Evolutionary conservation across 2,113 vertebrate genomes (phyloP).

Genomic region (Tricholaema leucomelas): DNA sequence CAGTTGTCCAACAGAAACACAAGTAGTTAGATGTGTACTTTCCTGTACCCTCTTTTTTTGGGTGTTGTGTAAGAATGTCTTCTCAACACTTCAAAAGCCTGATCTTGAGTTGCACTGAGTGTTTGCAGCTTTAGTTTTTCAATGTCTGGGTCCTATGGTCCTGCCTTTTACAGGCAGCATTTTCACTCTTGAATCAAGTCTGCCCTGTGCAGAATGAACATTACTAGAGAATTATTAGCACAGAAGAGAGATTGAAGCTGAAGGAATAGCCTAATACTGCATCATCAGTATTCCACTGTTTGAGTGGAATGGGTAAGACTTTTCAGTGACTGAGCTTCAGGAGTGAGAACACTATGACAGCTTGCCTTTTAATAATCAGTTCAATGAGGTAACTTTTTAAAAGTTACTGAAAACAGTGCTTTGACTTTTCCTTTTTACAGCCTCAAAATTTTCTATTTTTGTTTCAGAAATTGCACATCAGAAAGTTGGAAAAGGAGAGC

Average conservation of each 20-base stretch:
- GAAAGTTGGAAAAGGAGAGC: conserved; percentile 83
- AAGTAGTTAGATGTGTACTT: not conserved
- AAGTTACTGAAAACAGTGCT: not conserved
- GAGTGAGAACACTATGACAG: not conserved
- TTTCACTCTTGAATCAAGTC: not conserved
- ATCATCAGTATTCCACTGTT: not conserved
- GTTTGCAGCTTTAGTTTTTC: not conserved
- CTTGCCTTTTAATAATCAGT: not conserved
- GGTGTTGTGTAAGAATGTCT: not conserved
- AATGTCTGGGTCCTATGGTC: not conserved
- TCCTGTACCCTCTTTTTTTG: not conserved
- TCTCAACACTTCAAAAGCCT: not conserved
- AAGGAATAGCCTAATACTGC: not conserved
- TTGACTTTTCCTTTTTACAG: not conserved
- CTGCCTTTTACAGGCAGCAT: not conserved
- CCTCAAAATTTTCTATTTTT: not conserved
- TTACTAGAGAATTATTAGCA: not conserved
- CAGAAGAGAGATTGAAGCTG: not conserved
- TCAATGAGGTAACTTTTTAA: not conserved
- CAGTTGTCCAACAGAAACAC: not conserved
- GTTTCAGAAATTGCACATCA: conserved; percentile 87
- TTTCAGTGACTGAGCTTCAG: not conserved
- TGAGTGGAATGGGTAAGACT: not conserved
- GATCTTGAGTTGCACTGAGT: not conserved
- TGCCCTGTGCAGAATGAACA: not conserved